These are phyloP conservation scores for Dromococcyx pavoninus DNA, from an alignment of 2,797 vertebrate genomes.

Conservation along the genomic window DNA sequence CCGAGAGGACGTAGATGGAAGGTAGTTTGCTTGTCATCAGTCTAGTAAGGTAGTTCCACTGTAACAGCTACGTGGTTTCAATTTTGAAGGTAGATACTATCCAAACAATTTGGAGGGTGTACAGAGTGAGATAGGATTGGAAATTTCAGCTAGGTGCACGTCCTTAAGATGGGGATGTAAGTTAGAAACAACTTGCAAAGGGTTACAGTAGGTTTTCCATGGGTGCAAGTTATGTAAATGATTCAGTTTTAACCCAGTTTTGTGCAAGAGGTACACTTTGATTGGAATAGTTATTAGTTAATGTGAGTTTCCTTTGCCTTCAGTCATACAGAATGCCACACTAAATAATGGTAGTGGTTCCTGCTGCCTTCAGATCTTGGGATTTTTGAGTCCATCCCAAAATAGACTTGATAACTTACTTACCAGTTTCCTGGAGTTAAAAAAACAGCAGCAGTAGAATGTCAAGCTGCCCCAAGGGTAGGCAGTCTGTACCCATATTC, in stretches of 20 bases:
- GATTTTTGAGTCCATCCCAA: neutral
- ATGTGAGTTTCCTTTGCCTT: neutral
- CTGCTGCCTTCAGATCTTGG: neutral
- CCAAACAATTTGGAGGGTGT: neutral
- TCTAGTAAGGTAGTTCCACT: neutral
- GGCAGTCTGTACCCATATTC: neutral
- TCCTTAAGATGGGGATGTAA: neutral
- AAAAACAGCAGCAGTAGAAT: fast-evolving
- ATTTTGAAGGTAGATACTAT: neutral
- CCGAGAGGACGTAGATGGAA: neutral
- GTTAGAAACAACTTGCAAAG: neutral
- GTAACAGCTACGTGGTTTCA: fast-evolving
- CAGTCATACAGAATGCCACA: neutral
- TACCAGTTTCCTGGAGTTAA: neutral
- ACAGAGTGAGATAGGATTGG: neutral
- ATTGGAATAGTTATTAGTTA: neutral
- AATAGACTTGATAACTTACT: neutral
- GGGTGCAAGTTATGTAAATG: neutral
- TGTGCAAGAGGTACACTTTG: fast-evolving
- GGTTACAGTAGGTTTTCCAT: neutral
- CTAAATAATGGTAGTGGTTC: neutral
- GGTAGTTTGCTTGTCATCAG: too few relatives aligned
- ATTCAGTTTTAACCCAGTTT: neutral
- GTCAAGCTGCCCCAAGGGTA: neutral
- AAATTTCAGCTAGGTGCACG: neutral